phyloP scores from a whole-genome alignment of 2,888 invertebrate species.

The Leucozona laternaria region DNA sequence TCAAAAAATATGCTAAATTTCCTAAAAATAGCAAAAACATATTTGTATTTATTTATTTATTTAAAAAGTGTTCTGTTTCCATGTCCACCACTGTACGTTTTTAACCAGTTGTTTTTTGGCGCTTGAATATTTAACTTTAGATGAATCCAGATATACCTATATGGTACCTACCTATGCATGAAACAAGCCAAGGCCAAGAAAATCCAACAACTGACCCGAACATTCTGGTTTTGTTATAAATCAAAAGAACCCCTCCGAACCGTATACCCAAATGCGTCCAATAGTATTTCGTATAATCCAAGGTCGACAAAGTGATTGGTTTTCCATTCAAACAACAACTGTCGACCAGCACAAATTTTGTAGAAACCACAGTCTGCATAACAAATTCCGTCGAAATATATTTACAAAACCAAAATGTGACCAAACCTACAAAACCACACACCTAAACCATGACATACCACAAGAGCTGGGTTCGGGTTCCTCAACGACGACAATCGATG shows the following conservation, averaged over 20 bases:
- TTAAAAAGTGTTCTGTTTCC: no score
- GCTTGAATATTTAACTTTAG: no score
- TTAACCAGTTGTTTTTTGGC: no score
- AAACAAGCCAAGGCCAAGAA: conserved; percentile 13
- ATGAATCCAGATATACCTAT: no score
- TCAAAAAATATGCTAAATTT: no score
- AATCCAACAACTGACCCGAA: background rate
- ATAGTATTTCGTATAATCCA: conserved; percentile 25
- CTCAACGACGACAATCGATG: conserved; percentile 21
- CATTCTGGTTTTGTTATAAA: conserved; percentile 2
- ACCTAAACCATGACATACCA: conserved; percentile 67
- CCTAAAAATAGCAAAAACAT: no score
- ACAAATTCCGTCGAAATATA: conserved; percentile 54
- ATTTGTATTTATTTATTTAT: no score
- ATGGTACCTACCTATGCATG: background rate
- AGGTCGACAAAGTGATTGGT: conserved; percentile 37
- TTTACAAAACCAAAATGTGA: conserved; percentile 70
- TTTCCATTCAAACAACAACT: conserved; percentile 12
- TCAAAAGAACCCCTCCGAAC: conserved; percentile 24
- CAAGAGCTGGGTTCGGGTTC: conserved; percentile 45
- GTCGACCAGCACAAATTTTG: conserved; percentile 65
- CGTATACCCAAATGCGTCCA: conserved; percentile 25
- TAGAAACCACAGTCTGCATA: conserved; percentile 56
- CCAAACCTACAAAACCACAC: conserved; percentile 65
- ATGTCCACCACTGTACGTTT: no score